Evolutionary conservation across 2,113 vertebrate species (phyloP), one percentile per base, ranked within the genome.

Genomic region (Brienomyrus longianalis): DNA sequence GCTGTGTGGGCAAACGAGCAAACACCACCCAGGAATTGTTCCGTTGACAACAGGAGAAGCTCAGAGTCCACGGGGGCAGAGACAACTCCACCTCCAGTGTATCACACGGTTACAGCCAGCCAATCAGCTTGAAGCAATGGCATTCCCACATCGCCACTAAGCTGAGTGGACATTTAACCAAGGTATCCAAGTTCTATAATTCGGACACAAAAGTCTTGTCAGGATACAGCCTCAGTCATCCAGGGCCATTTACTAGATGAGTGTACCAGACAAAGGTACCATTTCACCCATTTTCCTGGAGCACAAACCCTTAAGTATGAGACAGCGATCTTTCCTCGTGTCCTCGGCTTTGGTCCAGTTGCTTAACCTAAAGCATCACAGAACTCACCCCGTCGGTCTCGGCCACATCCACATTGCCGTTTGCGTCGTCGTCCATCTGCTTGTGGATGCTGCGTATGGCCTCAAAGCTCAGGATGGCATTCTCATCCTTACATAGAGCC

Each of bases 361-460:
- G 11, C 8, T 77, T 77, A 54, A 3, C 19, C 17, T 8, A 13
- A 17, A 87, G 31, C 31, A 10, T 2, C 2, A 56, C 21, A 10
- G 5, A 5, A 87, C 95, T 93, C 39, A 99, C 98, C 97, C 96
- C 98, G 0, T 98, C 97, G 0, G 98, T 99, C 94, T 99, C 98
- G 6, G 95, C 94, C 0, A 96, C 95, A 39, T 99, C 98, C 93
- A 99, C 98, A 0, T 97, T 97, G 74, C 98, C 98, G 0, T 99
- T 98, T 13, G 97, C 98, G 0, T 99, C 98, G 0, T 99, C 98
- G 5, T 99, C 98, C 98, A 99, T 99, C 94, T 96, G 96, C 3
- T 97, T 97, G 95, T 99, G 98, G 94, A 99, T 97, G 94, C 94
- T 97, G 92, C 97, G 95, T 86, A 99, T 96, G 0, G 98, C 97